A percentile compares a stretch with the other conserved stretches of the same genome.
phyloP scores from a whole-genome alignment of 2,888 invertebrate genomes.

The Drosophila yooni region DNA sequence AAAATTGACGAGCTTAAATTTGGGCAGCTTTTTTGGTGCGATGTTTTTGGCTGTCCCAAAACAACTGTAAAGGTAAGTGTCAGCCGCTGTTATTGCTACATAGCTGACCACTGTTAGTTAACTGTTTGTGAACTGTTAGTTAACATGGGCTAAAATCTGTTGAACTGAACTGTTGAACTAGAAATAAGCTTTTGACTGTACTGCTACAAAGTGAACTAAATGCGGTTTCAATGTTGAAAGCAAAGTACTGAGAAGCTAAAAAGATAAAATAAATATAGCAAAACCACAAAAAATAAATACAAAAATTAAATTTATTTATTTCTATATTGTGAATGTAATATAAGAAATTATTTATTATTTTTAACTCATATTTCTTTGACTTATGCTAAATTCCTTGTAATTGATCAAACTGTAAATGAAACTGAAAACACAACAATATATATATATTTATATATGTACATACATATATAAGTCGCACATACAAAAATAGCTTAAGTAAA shows the following conservation, averaged over 20 bases:
- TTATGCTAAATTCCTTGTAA: too few species aligned
- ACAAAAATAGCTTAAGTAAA: too few species aligned
- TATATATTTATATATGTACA: too few species aligned
- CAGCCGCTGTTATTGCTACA: neutral
- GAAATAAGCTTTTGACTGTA: neutral
- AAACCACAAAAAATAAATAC: too few species aligned
- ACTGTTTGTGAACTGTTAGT: neutral
- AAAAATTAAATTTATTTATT: neutral
- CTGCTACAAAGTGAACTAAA: neutral
- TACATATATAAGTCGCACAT: too few species aligned
- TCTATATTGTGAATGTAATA: too few species aligned
- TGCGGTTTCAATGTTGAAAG: slow-evolving; percentile 26
- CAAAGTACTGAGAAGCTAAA: neutral
- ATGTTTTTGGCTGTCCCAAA: neutral
- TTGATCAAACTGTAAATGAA: too few species aligned
- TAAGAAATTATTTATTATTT: too few species aligned
- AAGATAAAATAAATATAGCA: too few species aligned
- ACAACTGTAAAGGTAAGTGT: neutral
- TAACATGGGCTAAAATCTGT: neutral
- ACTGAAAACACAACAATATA: too few species aligned
- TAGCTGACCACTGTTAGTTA: neutral
- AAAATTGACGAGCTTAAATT: neutral
- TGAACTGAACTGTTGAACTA: neutral
- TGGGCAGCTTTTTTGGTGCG: neutral
- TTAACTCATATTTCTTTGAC: too few species aligned